Evolutionary conservation across 1,140 invertebrate genomes (phyloP), one percentile per base, ranked within the genome.

Genomic region (Ylistrum balloti): DNA sequence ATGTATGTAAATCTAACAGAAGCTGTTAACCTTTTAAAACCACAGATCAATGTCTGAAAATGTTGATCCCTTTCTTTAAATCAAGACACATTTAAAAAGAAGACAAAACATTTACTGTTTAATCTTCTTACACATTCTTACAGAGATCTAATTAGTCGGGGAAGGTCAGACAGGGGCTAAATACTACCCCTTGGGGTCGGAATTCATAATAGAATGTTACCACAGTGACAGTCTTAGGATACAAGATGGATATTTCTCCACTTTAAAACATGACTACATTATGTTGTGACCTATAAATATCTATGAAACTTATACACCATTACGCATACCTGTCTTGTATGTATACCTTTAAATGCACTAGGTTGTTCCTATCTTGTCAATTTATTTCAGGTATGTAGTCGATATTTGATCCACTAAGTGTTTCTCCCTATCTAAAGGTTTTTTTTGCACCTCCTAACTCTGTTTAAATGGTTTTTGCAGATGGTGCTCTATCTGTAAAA

Each of bases 401-500:
- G 56, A 74, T 74, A 74, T 74, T 28, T n/a, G n/a, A 74, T 74
- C 56, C 56, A 9, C 56, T 74, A 74, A 74, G 56, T 74, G 56
- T 74, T 74, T 74, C n/a, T n/a, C 56, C 22, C 56, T 74, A 74
- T 22, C 28, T 74, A 74, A 28, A n/a, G 9, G 56, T 28, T 74
- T 48, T 74, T 74, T 74, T 74, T 74, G 56, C 56, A 22, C 56
- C 56, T 74, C 15, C 56, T 74, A 74, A 74, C 22, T 74, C 56
- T 74, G 28, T 74, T 22, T 74, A 28, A 74, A 74, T 74, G 56
- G 56, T 28, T n/a, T 9, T n/a, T 28, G 56, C 56, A 74, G 22
- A 5, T 38, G 13, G 35, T 13, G 13, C 35, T 38, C 13, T 13
- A 38, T 38, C 35, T 38, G 13, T 13, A 38, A 38, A 38, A 38